A percentile compares a stretch with the other conserved stretches of the same genome.
Evolutionary conservation across 2,888 invertebrate species (phyloP).

Genomic region (Sphinx pinastri): DNA sequence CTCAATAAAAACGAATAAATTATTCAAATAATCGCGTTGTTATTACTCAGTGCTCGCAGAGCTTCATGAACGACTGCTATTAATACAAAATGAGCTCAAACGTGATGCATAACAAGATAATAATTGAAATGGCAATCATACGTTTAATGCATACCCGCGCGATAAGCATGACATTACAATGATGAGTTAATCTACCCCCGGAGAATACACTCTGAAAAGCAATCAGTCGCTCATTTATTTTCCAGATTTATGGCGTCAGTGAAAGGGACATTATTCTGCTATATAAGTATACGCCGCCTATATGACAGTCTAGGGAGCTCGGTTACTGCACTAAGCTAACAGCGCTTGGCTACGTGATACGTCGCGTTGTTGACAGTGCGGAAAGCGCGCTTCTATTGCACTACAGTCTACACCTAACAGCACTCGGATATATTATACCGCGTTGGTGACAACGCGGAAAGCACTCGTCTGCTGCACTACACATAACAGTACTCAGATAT

Average conservation of each 20-base stretch:
- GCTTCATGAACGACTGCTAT: slow-evolving; percentile 12
- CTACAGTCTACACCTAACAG: neutral
- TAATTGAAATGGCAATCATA: slow-evolving; percentile 13
- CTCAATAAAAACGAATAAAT: neutral
- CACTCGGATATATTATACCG: neutral
- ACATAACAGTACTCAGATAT: neutral
- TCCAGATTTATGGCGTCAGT: neutral
- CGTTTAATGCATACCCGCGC: slow-evolving; percentile 14
- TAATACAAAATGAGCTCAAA: slow-evolving; percentile 17
- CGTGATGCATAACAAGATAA: slow-evolving; percentile 18
- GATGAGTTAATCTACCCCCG: slow-evolving; percentile 16
- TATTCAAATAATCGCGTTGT: neutral
- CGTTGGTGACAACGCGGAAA: neutral
- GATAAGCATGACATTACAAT: slow-evolving; percentile 7
- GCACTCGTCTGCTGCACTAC: neutral
- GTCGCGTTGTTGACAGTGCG: neutral
- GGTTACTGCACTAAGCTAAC: neutral
- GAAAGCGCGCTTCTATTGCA: neutral
- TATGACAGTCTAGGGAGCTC: neutral
- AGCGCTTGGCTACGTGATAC: neutral
- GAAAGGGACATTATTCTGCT: neutral
- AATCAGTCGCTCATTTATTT: neutral
- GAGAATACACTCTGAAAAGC: neutral
- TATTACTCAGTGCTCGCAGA: neutral
- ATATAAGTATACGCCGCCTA: neutral